These are phyloP conservation scores for Bubo scandiacus DNA, from an alignment of 2,113 vertebrate genomes.

Conservation along the genomic window DNA sequence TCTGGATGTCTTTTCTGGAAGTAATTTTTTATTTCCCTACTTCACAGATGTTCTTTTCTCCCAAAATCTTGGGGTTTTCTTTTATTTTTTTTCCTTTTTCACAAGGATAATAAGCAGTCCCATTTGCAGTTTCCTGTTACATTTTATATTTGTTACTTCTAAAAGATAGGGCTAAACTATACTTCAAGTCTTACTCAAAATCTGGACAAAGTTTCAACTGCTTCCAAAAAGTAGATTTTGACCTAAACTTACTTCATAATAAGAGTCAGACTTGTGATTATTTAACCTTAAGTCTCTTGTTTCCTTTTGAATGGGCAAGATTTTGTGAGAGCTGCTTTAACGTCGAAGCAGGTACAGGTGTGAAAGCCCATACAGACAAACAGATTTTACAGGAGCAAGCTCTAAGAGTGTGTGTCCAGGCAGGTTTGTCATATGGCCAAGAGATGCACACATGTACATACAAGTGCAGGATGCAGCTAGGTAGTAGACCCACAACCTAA, in stretches of 20 bases:
- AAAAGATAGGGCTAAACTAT: background rate
- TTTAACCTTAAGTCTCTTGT: background rate
- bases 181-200: background rate
- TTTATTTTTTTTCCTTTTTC: background rate
- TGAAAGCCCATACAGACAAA: background rate
- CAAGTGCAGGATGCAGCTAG: background rate
- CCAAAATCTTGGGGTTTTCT: background rate
- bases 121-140: background rate
- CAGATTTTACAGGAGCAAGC: background rate
- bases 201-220: background rate
- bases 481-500: background rate
- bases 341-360: rapidly evolving
- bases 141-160: background rate
- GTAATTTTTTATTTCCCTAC: background rate
- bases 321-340: background rate
- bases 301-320: background rate
- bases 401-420: background rate
- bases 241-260: background rate
- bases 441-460: background rate
- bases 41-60: background rate
- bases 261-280: background rate
- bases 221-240: background rate
- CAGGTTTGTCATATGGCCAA: background rate
- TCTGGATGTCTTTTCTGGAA: background rate
- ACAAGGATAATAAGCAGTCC: background rate